These are phyloP conservation scores for Poeciliopsis turneri DNA, from an alignment of 2,797 vertebrate species.

Conservation along the genomic window DNA sequence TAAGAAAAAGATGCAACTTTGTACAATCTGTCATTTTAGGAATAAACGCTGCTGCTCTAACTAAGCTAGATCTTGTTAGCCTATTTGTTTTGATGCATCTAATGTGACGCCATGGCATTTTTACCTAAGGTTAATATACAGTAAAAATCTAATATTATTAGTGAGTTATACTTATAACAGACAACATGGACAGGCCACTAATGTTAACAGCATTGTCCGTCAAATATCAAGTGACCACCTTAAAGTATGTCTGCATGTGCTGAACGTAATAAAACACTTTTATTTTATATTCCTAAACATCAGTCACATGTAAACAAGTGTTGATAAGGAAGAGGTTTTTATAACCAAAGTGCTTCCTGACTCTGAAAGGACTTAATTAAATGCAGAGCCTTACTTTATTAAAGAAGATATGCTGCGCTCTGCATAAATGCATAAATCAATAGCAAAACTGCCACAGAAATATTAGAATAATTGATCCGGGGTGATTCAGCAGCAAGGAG, in stretches of 20 bases:
- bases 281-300: constrained; percentile 38
- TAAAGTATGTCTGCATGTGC: constrained; percentile 17
- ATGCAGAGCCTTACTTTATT: constrained; percentile 70
- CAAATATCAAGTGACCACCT: constrained; percentile 34
- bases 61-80: background rate
- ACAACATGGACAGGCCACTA: constrained; percentile 4
- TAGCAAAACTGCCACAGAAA: constrained; percentile 74
- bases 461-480: constrained; percentile 79
- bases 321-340: constrained; percentile 65
- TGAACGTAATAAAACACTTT: constrained; percentile 39
- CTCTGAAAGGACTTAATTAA: constrained; percentile 68
- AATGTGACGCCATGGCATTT: background rate
- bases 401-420: constrained; percentile 75
- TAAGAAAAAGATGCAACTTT: background rate
- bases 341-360: constrained; percentile 62
- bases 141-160: constrained; percentile 4
- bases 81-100: background rate
- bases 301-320: constrained; percentile 63
- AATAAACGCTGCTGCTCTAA: background rate
- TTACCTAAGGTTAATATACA: background rate
- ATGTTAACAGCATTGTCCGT: constrained; percentile 16
- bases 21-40: background rate
- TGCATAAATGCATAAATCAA: constrained; percentile 77
- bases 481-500: constrained; percentile 74
- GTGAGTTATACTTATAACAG: constrained; percentile 21